These are phyloP conservation scores for Cercopithecus mona DNA, from an alignment of 2,113 vertebrate genomes.

Conservation along the genomic window DNA sequence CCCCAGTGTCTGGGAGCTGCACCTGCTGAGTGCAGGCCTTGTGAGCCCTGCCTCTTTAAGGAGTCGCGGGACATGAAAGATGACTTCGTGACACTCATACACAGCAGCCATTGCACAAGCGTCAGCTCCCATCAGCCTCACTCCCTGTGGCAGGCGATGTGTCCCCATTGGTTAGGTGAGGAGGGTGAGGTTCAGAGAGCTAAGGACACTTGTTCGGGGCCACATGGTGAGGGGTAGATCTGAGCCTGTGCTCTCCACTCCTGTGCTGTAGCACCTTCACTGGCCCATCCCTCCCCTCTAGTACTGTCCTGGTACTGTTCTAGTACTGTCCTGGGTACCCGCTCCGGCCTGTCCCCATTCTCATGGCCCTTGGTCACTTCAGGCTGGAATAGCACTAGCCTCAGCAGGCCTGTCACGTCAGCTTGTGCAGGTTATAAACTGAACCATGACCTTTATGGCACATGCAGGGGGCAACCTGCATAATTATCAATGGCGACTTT, in stretches of 20 bases:
- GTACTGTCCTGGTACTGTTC: slow-evolving; percentile 39
- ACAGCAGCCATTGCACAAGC: not conserved
- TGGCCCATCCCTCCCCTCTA: not conserved
- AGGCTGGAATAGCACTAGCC: slow-evolving; percentile 84
- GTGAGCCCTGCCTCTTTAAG: not conserved
- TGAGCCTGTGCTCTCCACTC: not conserved
- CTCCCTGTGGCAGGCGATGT: too few relatives aligned
- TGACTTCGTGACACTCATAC: not conserved
- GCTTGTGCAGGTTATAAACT: not conserved
- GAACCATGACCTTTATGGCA: not conserved
- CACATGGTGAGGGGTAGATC: not conserved
- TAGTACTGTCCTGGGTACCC: slow-evolving; percentile 58
- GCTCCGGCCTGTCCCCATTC: slow-evolving; percentile 81
- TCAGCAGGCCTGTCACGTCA: not conserved
- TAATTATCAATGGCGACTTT: not conserved
- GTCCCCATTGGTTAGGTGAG: not conserved
- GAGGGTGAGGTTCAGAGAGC: not conserved
- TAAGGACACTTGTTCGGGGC: not conserved
- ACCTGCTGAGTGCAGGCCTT: not conserved
- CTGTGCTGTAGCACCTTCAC: not conserved
- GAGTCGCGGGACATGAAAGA: not conserved
- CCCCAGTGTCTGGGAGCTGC: not conserved
- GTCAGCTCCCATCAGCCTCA: too few relatives aligned
- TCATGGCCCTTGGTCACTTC: slow-evolving; percentile 84
- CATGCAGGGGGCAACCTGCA: not conserved